Evolutionary conservation across 2,113 vertebrate genomes (phyloP).

Genomic region (Phyllostomus discolor): DNA sequence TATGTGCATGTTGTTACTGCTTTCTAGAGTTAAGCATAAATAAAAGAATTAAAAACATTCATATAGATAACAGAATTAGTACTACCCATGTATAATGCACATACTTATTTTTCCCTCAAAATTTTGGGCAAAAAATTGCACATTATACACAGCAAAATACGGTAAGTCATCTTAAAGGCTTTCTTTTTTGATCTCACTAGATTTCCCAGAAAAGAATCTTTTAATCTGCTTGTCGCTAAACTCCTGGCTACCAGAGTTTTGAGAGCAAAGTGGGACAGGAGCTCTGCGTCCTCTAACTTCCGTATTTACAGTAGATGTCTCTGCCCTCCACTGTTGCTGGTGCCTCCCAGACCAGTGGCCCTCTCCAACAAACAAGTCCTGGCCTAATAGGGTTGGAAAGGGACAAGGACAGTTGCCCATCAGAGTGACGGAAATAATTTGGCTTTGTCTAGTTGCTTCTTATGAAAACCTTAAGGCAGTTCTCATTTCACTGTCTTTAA

Average conservation of each 20-base stretch:
- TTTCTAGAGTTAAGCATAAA: too few relatives aligned
- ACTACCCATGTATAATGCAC: too few relatives aligned
- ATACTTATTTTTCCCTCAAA: too few relatives aligned
- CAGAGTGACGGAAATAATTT: background rate
- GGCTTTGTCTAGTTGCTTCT: background rate
- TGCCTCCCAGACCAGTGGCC: background rate
- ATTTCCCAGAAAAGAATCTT: slow-evolving; percentile 9
- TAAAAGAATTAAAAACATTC: too few relatives aligned
- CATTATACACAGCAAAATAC: too few relatives aligned
- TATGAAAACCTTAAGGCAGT: background rate
- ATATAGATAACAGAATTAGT: too few relatives aligned
- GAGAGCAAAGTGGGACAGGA: background rate
- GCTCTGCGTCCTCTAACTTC: background rate
- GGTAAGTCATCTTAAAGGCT: slow-evolving; percentile 3
- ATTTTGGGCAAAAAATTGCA: too few relatives aligned
- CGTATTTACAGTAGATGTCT: background rate
- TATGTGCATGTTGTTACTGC: too few relatives aligned
- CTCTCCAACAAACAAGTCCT: background rate
- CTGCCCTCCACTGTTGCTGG: background rate
- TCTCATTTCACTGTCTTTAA: background rate
- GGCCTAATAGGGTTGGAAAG: background rate
- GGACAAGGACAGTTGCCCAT: background rate
- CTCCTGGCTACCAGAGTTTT: background rate
- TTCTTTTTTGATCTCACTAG: slow-evolving; percentile 28
- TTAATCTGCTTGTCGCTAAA: background rate